These are phyloP conservation scores for Melanaphis sacchari DNA, from an alignment of 1,140 invertebrate genomes.

Conservation along the genomic window DNA sequence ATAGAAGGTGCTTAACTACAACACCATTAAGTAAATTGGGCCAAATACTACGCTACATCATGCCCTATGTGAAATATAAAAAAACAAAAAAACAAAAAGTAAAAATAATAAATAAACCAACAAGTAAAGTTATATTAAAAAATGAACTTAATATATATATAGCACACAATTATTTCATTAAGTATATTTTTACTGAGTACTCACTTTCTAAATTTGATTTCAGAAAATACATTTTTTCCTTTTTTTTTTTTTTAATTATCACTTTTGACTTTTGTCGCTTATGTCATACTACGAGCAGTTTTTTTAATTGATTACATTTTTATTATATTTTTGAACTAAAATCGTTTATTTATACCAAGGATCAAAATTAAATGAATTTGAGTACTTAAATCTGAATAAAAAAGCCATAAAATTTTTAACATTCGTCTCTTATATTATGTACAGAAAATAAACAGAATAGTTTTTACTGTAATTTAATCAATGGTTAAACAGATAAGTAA, in stretches of 20 bases:
- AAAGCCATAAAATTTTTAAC: background rate
- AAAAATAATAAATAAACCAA: background rate
- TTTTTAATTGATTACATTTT: background rate
- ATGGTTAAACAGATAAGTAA: background rate
- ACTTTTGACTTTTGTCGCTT: background rate
- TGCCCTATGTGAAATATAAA: too few species aligned
- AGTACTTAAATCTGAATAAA: background rate
- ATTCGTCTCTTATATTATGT: background rate
- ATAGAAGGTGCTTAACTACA: too few species aligned
- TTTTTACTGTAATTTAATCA: background rate
- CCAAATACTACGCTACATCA: too few species aligned
- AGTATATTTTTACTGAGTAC: background rate
- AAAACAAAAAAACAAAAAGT: background rate
- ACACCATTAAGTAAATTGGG: too few species aligned
- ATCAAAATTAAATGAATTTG: background rate
- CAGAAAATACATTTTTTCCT: rapidly evolving
- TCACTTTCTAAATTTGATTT: too few species aligned
- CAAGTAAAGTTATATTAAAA: background rate
- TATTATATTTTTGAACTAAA: background rate
- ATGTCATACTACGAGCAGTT: background rate
- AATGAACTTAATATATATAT: background rate
- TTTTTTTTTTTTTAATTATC: background rate
- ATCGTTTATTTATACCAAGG: background rate
- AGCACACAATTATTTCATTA: too few species aligned
- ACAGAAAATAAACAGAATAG: background rate